Evolutionary conservation across 2,113 vertebrate genomes (phyloP), one percentile per base, ranked within the genome.

Genomic region (Notothenia coriiceps): DNA sequence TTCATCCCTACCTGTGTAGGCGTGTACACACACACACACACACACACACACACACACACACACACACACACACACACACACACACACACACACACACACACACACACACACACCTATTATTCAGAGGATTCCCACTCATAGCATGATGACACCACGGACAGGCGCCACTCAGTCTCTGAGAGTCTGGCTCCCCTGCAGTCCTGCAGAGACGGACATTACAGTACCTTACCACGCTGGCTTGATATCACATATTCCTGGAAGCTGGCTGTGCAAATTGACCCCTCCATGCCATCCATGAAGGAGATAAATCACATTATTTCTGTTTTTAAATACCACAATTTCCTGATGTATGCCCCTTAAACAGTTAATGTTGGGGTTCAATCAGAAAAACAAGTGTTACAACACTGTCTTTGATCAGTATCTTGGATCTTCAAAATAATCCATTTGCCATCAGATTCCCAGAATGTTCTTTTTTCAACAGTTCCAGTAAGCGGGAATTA

Each of bases 81-180:
- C 51, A 44, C 43, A 8, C 33, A 50, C 60, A 79, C n/a, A 63
- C 73, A 59, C 55, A 35, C 59, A 70, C 52, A 67, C 60, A 61
- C 33, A 60, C 67, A 79, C 57, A 54, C 55, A 56, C 10, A 33
- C 35, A 60, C 62, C 75, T 47, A 79, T 51, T 70, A 64, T 78
- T 69, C 52, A 55, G 71, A 93, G 89, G 85, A 92, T 91, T 93
- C 91, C 91, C 87, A 92, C 79, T 91, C 86, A 67, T 63, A 82
- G 59, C 1, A 22, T 10, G 92, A 91, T 93, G 93, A 93, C 92
- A 91, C 63, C 64, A 85, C 78, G 85, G 72, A 80, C 78, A 85
- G 90, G 90, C 90, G 92, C 92, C 91, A 73, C 80, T 73, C 74
- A 0, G 93, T 92, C 93, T 94, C 80, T 81, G 61, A 65, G 50